Percentiles rank a stretch among this genome's conserved stretches.
Conservation (phyloP, 2,888 invertebrate species). For the Volucella inflata region DNA sequence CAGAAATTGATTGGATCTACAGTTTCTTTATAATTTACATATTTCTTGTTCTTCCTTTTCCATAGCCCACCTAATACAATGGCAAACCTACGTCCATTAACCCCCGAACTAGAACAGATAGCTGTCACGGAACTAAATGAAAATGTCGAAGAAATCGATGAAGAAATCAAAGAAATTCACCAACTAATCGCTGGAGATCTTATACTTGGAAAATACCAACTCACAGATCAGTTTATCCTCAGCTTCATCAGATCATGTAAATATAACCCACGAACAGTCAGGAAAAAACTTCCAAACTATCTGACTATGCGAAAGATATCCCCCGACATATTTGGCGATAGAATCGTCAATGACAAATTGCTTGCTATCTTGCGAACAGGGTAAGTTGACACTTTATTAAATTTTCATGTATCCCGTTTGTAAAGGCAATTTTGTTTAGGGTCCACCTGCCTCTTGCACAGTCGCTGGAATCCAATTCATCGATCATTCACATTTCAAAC, state of each 20-base stretch:
- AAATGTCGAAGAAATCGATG: slow-evolving; percentile 80
- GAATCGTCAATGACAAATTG: slow-evolving; percentile 57
- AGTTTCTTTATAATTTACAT: too few relatives aligned
- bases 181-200: slow-evolving; percentile 83
- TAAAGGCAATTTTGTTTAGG: slow-evolving; percentile 5
- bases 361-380: slow-evolving; percentile 75
- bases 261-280: slow-evolving; percentile 83
- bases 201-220: slow-evolving; percentile 76
- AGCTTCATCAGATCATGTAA: slow-evolving; percentile 84
- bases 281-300: slow-evolving; percentile 84
- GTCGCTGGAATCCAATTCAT: slow-evolving; percentile 80
- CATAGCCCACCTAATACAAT: slow-evolving; percentile 13
- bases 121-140: slow-evolving; percentile 83
- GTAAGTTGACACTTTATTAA: slow-evolving; percentile 40
- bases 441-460: slow-evolving; percentile 78
- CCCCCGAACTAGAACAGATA: slow-evolving; percentile 75
- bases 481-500: slow-evolving; percentile 84
- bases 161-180: slow-evolving; percentile 82
- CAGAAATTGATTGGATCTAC: too few relatives aligned
- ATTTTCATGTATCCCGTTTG: too few relatives aligned
- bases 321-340: slow-evolving; percentile 84
- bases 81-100: slow-evolving; percentile 69
- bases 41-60: not conserved
- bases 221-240: slow-evolving; percentile 83
- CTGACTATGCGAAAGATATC: slow-evolving; percentile 84